Conservation (phyloP, 2,888 invertebrate genomes). For the Augiades crinisus region DNA sequence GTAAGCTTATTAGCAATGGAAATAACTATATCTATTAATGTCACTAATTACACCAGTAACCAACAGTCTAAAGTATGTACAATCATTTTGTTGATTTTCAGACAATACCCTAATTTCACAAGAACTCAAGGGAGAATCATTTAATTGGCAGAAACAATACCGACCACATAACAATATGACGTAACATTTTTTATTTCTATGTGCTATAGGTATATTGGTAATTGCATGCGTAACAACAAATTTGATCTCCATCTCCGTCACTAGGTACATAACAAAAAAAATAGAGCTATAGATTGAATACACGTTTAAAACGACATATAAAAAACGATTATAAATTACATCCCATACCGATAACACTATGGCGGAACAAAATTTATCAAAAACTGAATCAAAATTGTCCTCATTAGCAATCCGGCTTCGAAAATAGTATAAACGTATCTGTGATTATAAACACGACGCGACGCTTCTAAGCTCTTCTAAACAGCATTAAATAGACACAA, state of each 20-base stretch:
- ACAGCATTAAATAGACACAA: constrained; percentile 21
- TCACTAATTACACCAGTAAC: constrained; percentile 17
- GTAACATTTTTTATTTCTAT: neutral
- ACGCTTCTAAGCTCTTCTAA: constrained; percentile 7
- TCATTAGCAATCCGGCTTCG: neutral
- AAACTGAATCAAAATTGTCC: neutral
- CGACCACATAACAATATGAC: neutral
- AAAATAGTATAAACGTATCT: constrained; percentile 8
- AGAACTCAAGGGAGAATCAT: constrained; percentile 26
- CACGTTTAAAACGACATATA: neutral
- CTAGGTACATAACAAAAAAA: too few relatives aligned
- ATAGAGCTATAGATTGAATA: neutral
- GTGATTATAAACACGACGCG: constrained; percentile 12
- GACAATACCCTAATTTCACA: constrained; percentile 28
- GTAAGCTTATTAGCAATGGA: constrained; percentile 61
- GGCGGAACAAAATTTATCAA: neutral
- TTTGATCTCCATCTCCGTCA: neutral
- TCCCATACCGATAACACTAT: neutral
- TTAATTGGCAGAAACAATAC: constrained; percentile 4
- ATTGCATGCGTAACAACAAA: neutral
- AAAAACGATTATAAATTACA: neutral
- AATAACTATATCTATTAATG: constrained; percentile 2
- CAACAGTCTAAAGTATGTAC: neutral
- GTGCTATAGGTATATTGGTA: neutral
- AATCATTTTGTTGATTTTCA: constrained; percentile 23